Evolutionary conservation across 2,797 vertebrate genomes (phyloP), one percentile per base, ranked within the genome.

Genomic region (Hypotaenidia okinawae): DNA sequence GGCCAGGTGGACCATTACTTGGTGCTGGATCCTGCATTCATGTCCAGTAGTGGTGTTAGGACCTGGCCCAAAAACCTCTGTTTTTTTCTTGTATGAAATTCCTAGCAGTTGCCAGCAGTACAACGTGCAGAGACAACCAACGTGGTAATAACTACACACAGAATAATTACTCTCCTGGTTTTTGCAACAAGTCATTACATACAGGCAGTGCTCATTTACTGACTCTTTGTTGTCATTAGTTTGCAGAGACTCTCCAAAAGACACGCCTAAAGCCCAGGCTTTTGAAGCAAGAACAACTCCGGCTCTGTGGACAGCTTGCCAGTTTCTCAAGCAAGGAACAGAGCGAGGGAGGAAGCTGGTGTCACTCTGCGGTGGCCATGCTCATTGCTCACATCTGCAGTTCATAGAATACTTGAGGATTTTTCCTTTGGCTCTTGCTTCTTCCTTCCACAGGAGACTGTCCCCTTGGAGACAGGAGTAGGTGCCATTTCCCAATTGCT

Each of bases 281-380:
- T 80, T 32, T 32, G 80, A 58, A 76, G 66, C 25, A n/a, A 57
- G 43, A 41, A 16, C 45, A 61, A 52, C 25, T 77, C 30, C 45
- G 63, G 28, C 39, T 54, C 33, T 28, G 49, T 16, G 32, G 47
- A 35, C 15, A 63, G 5, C 49, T 47, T 27, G 37, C 17, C n/a
- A 54, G 4, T 37, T 77, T 68, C 49, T 52, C 3, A 2, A 81
- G 35, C 2, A 11, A 67, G 41, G 70, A 32, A 13, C 0, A 0
- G 47, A 35, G 57, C 39, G 64, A 43, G n/a, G 25, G 49, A 58
- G 17, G 68, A 43, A 63, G 43, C 45, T 32, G 28, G 21, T 64
- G 57, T 82, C 32, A 33, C 33, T 82, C 2, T 0, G 23, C 33
- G 55, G 76, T 81, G 39, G 51, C 66, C 4, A 2, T 59, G 23